Conservation (phyloP, 2,888 invertebrate genomes). For the Alloscopus bannaensis region DNA sequence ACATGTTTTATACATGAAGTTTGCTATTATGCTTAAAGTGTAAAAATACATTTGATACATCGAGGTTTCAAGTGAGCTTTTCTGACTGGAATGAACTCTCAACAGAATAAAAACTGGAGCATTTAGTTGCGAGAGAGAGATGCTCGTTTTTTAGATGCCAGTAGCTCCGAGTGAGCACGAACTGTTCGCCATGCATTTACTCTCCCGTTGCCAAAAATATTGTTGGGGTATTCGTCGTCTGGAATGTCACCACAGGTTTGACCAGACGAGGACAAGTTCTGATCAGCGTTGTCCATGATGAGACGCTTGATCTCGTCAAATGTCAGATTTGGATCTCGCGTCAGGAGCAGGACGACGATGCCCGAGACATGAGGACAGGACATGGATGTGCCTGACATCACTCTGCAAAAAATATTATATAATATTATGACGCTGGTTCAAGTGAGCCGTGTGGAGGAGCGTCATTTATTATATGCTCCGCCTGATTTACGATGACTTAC, state of each 20-base stretch:
- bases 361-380: constrained; percentile 59
- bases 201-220: constrained; percentile 38
- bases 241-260: constrained; percentile 8
- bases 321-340: not conserved
- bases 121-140: too few relatives aligned
- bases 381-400: constrained; percentile 62
- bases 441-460: not conserved
- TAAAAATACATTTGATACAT: too few relatives aligned
- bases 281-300: constrained; percentile 29
- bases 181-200: constrained; percentile 24
- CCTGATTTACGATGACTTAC: not conserved
- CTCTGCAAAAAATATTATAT: not conserved
- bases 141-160: too few relatives aligned
- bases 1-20: too few relatives aligned
- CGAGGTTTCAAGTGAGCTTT: too few relatives aligned
- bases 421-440: not conserved
- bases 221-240: constrained; percentile 42
- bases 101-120: too few relatives aligned
- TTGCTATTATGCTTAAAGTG: too few relatives aligned
- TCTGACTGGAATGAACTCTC: too few relatives aligned
- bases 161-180: too few relatives aligned
- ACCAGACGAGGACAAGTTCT: constrained; percentile 8
- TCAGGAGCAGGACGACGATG: constrained; percentile 36
- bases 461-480: not conserved
- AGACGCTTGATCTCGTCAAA: not conserved